Evolutionary conservation across 2,113 vertebrate genomes (phyloP), one percentile per base, ranked within the genome.

Genomic region (Bubo bubo): DNA sequence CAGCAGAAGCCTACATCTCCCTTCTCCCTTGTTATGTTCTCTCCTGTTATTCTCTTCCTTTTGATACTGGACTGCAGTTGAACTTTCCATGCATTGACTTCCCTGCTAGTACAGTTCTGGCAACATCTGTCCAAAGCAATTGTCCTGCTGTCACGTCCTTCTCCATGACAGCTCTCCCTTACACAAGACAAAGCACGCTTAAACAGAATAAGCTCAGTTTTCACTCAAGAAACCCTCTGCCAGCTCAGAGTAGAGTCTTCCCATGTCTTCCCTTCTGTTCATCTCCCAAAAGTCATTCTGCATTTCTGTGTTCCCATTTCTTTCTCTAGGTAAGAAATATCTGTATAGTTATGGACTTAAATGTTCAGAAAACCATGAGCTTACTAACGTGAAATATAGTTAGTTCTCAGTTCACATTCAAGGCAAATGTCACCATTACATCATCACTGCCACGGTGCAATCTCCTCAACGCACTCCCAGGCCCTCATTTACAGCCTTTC

Each of bases 301-400:
- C 16, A 7, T 86, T 72, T 86, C 34, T 68, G 10, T 26, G 21
- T 58, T 68, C 32, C 45, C 2, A 0, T 73, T 76, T 63, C 4
- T 83, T 5, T 60, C 35, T 80, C 13, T 59, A 52, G 13, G 17
- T 23, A 30, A 77, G 47, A 63, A 5, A 52, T 41, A 47, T 0
- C 32, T n/a, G 2, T 50, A 7, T 39, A 67, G 41, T 63, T 75
- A 53, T 0, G 0, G 22, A 30, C 10, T 27, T 55, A 39, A 58
- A 27, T 15, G 16, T 62, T 81, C 21, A 32, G 41, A n/a, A 86
- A 88, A 74, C 15, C 22, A 3, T 26, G 19, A 63, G 22, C 73
- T 91, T 76, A 28, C 28, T 64, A 35, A 5, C 64, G 22, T 41
- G 53, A 86, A 49, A 32, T 71, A 22, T 4, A 16, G 35, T 24